phyloP scores from a whole-genome alignment of 2,888 invertebrate species.

The Tiliacea aurago region DNA sequence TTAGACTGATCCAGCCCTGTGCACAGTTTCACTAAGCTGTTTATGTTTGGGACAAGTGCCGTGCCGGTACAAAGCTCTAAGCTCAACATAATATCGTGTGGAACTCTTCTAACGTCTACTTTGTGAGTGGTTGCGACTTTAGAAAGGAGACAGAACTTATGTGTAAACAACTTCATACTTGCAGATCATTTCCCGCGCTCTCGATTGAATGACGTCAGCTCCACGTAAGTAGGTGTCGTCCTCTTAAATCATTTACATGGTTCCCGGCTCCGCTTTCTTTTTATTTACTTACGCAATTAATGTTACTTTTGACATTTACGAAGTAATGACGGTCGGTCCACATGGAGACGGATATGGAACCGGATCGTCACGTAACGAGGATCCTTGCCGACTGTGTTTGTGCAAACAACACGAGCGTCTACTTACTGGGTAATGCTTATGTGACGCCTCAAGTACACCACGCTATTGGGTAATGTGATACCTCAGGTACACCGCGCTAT shows the following conservation, averaged over 20 bases:
- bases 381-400: slow-evolving; percentile 1
- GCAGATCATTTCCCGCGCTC: slow-evolving; percentile 1
- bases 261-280: slow-evolving; percentile 39
- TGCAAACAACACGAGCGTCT: background rate
- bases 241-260: background rate
- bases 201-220: background rate
- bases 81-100: slow-evolving; percentile 36
- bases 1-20: background rate
- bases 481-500: slow-evolving; percentile 3
- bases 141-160: slow-evolving; percentile 14
- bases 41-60: slow-evolving; percentile 20
- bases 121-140: slow-evolving; percentile 36
- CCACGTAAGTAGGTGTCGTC: background rate
- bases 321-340: slow-evolving; percentile 19
- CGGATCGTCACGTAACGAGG: slow-evolving; percentile 16
- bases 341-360: slow-evolving; percentile 37
- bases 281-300: slow-evolving; percentile 11
- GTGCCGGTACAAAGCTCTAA: slow-evolving; percentile 20
- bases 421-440: background rate
- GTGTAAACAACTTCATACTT: slow-evolving; percentile 14
- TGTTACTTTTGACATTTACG: slow-evolving; percentile 9
- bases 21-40: no score
- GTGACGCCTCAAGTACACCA: slow-evolving; percentile 9
- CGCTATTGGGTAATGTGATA: slow-evolving; percentile 10
- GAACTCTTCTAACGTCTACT: slow-evolving; percentile 22